phyloP scores from a whole-genome alignment of 2,797 vertebrate species.

The Cygnus olor region DNA sequence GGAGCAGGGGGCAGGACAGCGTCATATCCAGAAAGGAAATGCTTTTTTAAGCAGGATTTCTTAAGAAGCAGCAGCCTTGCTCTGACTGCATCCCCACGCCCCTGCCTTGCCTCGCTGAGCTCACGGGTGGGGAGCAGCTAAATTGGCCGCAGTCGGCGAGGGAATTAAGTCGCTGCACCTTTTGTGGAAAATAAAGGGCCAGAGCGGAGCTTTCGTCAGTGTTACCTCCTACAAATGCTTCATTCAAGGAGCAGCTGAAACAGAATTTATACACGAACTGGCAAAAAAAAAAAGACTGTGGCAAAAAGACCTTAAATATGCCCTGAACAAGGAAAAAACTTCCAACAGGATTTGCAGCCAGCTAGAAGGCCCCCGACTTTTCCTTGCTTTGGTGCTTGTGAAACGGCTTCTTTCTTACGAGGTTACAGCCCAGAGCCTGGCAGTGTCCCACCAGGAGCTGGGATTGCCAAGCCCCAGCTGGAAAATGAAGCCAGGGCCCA shows the following conservation, averaged over 20 bases:
- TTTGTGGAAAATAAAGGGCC: not conserved
- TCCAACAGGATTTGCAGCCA: not conserved
- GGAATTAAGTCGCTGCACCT: not conserved
- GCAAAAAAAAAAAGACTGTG: not conserved
- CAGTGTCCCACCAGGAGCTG: not conserved
- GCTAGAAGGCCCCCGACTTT: accelerated
- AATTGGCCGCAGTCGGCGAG: not conserved
- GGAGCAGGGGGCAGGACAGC: not conserved
- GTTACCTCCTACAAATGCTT: not conserved
- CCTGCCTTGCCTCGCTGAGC: not conserved
- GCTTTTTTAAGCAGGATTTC: not conserved
- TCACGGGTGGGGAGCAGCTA: not conserved
- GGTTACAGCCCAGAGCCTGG: not conserved
- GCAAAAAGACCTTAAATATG: not conserved
- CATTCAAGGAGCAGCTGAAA: not conserved
- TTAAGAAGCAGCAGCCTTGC: not conserved
- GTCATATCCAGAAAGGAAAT: not conserved
- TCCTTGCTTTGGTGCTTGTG: not conserved
- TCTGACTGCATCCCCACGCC: not conserved
- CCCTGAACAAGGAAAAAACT: not conserved
- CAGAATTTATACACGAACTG: not conserved
- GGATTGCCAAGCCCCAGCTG: not conserved
- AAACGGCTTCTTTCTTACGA: accelerated
- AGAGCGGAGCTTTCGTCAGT: not conserved
- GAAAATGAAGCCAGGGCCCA: too few relatives aligned